Percentiles rank a stretch among this genome's conserved stretches.
phyloP scores from a whole-genome alignment of 2,113 vertebrate species.

The Myotis yumanensis region DNA sequence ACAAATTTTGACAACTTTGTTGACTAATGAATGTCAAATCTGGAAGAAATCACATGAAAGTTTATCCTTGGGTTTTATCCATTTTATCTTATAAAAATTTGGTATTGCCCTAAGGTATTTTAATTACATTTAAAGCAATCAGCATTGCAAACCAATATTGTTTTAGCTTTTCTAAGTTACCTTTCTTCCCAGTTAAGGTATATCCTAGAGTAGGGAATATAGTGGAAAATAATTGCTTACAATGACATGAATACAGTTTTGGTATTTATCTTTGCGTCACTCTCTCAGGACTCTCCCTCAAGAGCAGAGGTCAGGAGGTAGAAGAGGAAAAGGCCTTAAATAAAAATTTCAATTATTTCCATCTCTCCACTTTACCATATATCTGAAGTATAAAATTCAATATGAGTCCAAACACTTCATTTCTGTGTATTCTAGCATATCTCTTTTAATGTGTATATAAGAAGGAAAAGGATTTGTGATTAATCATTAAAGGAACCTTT shows the following conservation, averaged over 20 bases:
- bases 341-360: conserved; percentile 4
- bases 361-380: neutral
- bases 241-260: neutral
- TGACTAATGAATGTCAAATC: neutral
- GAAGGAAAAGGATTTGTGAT: neutral
- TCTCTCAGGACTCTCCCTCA: neutral
- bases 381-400: conserved; percentile 9
- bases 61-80: conserved; percentile 12
- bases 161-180: neutral
- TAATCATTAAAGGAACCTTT: neutral
- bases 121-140: conserved; percentile 23
- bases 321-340: neutral
- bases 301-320: neutral
- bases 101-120: neutral
- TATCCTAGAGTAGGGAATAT: neutral
- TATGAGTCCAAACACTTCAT: neutral
- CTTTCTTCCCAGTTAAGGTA: neutral
- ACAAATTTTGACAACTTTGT: neutral
- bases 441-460: neutral
- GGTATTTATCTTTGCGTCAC: neutral
- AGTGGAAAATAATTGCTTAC: neutral
- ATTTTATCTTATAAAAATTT: neutral
- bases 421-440: conserved; percentile 5
- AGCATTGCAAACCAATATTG: neutral
- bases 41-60: neutral